Percentiles rank a stretch among this genome's conserved stretches.
phyloP scores from a whole-genome alignment of 2,113 vertebrate genomes.

The Protobothrops mucrosquamatus region DNA sequence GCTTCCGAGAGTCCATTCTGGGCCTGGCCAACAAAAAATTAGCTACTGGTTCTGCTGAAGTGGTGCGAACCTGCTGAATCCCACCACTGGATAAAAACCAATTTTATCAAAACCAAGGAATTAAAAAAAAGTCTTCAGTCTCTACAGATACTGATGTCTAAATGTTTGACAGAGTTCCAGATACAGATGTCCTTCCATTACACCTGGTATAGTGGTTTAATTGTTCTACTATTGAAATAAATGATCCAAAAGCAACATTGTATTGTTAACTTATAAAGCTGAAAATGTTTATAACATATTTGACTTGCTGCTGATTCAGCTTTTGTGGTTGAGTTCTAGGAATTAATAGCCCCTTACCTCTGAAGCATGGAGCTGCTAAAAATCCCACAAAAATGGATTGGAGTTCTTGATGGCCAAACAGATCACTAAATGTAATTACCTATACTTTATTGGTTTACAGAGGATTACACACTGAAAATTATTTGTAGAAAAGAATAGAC shows the following conservation, averaged over 20 bases:
- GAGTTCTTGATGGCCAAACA: not conserved
- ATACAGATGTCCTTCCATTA: not conserved
- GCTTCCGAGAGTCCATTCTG: too few relatives aligned
- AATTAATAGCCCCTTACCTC: not conserved
- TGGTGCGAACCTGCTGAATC: too few relatives aligned
- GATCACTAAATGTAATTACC: slow-evolving; percentile 6
- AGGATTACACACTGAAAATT: slow-evolving; percentile 13
- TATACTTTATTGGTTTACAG: slow-evolving; percentile 4
- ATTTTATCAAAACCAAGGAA: not conserved
- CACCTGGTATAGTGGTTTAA: not conserved
- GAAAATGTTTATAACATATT: not conserved
- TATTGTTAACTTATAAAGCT: not conserved
- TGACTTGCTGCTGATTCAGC: not conserved
- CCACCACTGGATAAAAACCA: not conserved
- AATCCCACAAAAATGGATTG: not conserved
- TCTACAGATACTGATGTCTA: not conserved
- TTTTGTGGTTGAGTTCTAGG: not conserved
- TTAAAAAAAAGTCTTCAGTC: not conserved
- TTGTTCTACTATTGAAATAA: not conserved
- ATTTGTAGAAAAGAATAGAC: not conserved
- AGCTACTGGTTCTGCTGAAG: too few relatives aligned
- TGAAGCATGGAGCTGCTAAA: not conserved
- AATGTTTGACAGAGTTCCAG: not conserved
- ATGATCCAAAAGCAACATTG: not conserved
- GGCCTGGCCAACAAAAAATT: too few relatives aligned